Base-by-base conservation (phyloP, 2,113 vertebrate genomes). In the Todiramphus saurophagus region DNA sequence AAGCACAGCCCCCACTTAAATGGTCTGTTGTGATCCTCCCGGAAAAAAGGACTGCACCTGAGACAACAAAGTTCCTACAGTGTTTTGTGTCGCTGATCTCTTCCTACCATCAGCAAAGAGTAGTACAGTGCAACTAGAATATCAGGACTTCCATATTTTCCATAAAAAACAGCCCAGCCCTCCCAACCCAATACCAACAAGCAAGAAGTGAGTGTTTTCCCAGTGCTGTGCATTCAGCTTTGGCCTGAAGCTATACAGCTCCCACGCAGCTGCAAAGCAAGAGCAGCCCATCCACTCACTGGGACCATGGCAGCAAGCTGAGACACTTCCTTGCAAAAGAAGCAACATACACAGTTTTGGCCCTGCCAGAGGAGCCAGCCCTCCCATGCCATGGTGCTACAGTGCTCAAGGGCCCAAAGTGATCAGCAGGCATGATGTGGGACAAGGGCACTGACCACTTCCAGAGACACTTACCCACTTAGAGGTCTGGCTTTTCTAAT, bases 401-500 rank as follows among this genome's bases (percentile, higher is more conserved):
- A 37, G 11, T 30, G 31, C 25, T 88, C 43, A 51, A 64, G 87
- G 4, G 8, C 8, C 74, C 31, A 28, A 81, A 12, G 28, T 69
- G 59, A 74, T 62, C 48, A 46, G 23, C 50, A 37, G 39, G 23
- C 31, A 25, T 27, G 11, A 50, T 25, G 5, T 25, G 33, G 30
- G 56, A 55, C 56, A 58, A 59, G 30, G 33, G 20, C 46, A n/a
- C 37, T 4, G 2, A 13, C 7, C 51, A 53, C 3, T 48, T 31
- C 62, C 78, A 53, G 27, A 41, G 87, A 74, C 77, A 98, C 99
- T 98, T 97, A 99, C 99, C 99, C 99, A 93, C 99, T 99, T 48
- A 99, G 97, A 44, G 99, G 99, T 95, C 99, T 98, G 90, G 97
- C 99, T 98, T 99, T 99, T 97, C 99, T 99, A 95, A 99, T 99